Evolutionary conservation across 2,797 vertebrate species (phyloP).

Genomic region (Catostomus latipinnis): DNA sequence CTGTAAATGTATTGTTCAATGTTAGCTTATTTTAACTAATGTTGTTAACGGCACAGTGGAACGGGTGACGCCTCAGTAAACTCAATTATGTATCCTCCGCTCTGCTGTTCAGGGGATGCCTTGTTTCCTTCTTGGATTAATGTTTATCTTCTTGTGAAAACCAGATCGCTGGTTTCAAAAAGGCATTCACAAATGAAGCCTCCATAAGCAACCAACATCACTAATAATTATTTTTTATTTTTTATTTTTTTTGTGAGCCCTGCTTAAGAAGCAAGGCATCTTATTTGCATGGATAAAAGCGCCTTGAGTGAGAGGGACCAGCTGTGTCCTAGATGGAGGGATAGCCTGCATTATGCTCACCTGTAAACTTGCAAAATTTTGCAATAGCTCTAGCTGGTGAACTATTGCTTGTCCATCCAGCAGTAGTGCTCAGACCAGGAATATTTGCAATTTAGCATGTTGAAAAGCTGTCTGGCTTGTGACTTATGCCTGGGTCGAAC

Average conservation of each 20-base stretch:
- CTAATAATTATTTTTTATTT: not conserved
- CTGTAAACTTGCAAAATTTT: not conserved
- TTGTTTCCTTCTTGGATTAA: conserved; percentile 13
- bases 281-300: conserved; percentile 18
- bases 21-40: conserved; percentile 10
- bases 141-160: conserved; percentile 21
- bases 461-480: not conserved
- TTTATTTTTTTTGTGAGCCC: not conserved
- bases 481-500: conserved; percentile 24
- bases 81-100: conserved; percentile 25
- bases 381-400: conserved; percentile 13
- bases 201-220: not conserved
- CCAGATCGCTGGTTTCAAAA: not conserved
- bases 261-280: not conserved
- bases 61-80: not conserved
- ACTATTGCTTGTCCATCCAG: not conserved
- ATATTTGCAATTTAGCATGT: conserved; percentile 7
- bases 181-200: not conserved
- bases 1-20: too few species aligned
- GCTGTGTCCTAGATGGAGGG: conserved; percentile 10
- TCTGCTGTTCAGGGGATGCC: not conserved
- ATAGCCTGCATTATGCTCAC: too few species aligned
- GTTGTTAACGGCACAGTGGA: conserved; percentile 22
- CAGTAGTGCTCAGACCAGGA: not conserved
- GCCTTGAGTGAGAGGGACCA: conserved; percentile 9